Percentiles rank a stretch among this genome's conserved stretches.
These are phyloP conservation scores for Palloptera scutellata DNA, from an alignment of 2,888 invertebrate species.

Conservation along the genomic window DNA sequence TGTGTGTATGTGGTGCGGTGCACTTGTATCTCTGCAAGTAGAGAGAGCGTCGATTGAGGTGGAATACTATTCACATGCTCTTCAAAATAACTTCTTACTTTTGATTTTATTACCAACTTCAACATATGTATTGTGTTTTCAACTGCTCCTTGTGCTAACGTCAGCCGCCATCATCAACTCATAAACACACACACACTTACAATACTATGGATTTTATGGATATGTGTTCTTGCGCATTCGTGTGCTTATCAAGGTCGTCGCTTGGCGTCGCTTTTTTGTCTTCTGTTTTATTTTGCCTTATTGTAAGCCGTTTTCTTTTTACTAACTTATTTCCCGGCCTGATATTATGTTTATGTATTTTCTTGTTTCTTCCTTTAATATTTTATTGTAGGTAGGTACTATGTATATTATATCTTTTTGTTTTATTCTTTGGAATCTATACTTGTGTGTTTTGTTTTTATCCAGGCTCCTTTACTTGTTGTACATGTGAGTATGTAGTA, in stretches of 20 bases:
- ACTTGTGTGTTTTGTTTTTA: too few species aligned
- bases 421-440: background rate
- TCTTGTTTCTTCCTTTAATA: background rate
- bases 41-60: too few species aligned
- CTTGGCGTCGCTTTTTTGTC: conserved; percentile 47
- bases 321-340: conserved; percentile 9
- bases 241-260: conserved; percentile 60
- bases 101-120: too few species aligned
- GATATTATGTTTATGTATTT: background rate
- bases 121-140: too few species aligned
- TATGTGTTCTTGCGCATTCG: conserved; percentile 1
- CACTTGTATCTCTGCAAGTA: conserved; percentile 4
- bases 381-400: background rate
- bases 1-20: background rate
- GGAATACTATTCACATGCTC: too few species aligned
- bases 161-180: too few species aligned
- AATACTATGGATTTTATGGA: background rate
- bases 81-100: too few species aligned
- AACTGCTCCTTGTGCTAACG: too few species aligned
- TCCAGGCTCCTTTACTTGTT: too few species aligned
- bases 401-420: conserved; percentile 1
- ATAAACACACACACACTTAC: background rate
- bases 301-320: conserved; percentile 15
- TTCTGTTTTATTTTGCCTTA: conserved; percentile 22
- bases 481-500: too few species aligned